These are phyloP conservation scores for Drepana arcuata DNA, from an alignment of 1,140 invertebrate genomes.

Conservation along the genomic window DNA sequence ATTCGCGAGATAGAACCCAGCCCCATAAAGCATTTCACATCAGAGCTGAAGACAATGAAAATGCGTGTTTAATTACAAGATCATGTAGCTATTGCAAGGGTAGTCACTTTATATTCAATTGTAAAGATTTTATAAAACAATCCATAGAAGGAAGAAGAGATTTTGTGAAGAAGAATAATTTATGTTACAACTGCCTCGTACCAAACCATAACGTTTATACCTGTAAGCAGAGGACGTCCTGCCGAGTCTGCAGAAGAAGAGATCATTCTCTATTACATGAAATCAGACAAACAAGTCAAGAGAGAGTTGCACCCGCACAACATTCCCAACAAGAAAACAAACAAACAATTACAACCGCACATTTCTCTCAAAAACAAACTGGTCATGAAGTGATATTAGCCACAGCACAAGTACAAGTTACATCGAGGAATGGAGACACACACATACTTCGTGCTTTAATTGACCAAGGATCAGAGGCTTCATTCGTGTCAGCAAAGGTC, in stretches of 20 bases:
- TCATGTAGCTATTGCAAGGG: slow-evolving; percentile 15
- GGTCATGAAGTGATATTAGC: slow-evolving; percentile 13
- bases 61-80: too few relatives aligned
- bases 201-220: slow-evolving; percentile 12
- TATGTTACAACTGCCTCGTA: slow-evolving; percentile 22
- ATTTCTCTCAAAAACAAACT: too few relatives aligned
- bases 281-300: too few relatives aligned
- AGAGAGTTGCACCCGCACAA: too few relatives aligned
- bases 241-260: slow-evolving; percentile 13
- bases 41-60: too few relatives aligned
- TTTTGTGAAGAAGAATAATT: slow-evolving; percentile 16
- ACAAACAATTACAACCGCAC: too few relatives aligned
- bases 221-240: slow-evolving; percentile 8
- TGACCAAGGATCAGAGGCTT: slow-evolving; percentile 17
- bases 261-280: slow-evolving; percentile 19
- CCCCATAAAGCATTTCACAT: too few relatives aligned
- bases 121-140: slow-evolving; percentile 16
- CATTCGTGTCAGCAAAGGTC: too few relatives aligned
- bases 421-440: slow-evolving; percentile 1
- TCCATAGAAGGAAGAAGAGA: slow-evolving; percentile 7
- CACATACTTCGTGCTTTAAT: slow-evolving; percentile 10
- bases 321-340: too few relatives aligned
- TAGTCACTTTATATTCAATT: slow-evolving; percentile 16
- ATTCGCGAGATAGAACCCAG: too few relatives aligned
- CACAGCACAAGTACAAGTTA: slow-evolving; percentile 12